These are phyloP conservation scores for Mycetomoellerius zeteki DNA, from an alignment of 1,140 invertebrate species.

Conservation along the genomic window DNA sequence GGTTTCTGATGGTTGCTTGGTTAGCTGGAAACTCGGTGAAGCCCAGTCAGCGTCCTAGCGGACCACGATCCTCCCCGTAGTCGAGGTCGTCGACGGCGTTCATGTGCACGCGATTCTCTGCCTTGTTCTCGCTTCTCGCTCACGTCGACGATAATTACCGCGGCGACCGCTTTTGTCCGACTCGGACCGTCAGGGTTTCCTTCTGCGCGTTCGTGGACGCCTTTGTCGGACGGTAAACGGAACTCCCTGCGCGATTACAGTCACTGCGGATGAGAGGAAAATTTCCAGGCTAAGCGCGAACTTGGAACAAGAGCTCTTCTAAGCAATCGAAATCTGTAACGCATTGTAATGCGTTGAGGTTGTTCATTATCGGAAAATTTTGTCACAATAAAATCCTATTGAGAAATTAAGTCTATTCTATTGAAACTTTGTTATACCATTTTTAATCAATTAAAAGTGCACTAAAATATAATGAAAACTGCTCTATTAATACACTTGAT, in stretches of 20 bases:
- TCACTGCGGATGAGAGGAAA: constrained; percentile 42
- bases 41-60: constrained; percentile 80
- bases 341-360: neutral
- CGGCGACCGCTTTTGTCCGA: constrained; percentile 81
- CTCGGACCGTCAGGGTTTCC: constrained; percentile 73
- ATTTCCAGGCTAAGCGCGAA: constrained; percentile 11
- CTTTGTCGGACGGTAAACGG: constrained; percentile 78
- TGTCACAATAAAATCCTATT: neutral
- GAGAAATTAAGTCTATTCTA: neutral
- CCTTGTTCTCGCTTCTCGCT: constrained; percentile 65
- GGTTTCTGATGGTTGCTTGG: constrained; percentile 79
- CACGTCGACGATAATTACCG: constrained; percentile 82
- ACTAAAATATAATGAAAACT: neutral
- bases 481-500: neutral
- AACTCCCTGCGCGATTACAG: constrained; percentile 73
- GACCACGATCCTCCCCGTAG: constrained; percentile 21
- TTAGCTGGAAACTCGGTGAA: constrained; percentile 83
- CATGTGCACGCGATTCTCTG: constrained; percentile 69
- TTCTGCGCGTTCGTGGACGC: constrained; percentile 64
- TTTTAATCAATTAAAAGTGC: neutral
- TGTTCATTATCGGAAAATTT: neutral
- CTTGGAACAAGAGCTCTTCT: constrained; percentile 14
- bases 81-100: constrained; percentile 60
- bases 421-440: constrained; percentile 18
- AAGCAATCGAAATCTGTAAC: neutral